Evolutionary conservation across 2,113 vertebrate genomes (phyloP).

Genomic region (Cepphus grylle): DNA sequence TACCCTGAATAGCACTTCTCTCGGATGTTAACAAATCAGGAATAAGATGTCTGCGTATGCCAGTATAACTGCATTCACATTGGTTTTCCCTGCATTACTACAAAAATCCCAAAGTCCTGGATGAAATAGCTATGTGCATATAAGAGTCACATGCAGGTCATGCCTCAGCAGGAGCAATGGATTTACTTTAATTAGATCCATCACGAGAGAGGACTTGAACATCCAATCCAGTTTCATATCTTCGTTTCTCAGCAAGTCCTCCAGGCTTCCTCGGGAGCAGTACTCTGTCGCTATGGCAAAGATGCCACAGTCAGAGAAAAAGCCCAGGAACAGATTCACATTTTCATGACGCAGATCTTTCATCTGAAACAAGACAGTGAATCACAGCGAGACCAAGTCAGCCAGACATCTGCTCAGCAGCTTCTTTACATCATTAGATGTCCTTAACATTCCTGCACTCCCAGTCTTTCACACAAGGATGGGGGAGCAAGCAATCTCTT

Average conservation of each 20-base stretch:
- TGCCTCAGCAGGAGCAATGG: background rate
- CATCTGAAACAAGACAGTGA: conserved; percentile 77
- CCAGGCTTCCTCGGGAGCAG: conserved; percentile 88
- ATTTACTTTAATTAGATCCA: conserved; percentile 91
- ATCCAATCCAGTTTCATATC: conserved; percentile 94
- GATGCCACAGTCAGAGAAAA: conserved; percentile 83
- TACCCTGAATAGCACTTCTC: background rate
- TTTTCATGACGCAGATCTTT: conserved; percentile 90
- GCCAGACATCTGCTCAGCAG: background rate
- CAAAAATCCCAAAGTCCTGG: background rate
- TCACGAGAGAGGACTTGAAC: conserved; percentile 92
- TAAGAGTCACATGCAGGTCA: background rate
- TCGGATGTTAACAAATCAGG: background rate
- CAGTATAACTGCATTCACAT: background rate
- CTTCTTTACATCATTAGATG: background rate
- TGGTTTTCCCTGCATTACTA: background rate
- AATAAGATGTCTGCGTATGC: background rate
- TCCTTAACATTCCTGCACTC: background rate
- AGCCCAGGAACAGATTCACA: conserved; percentile 88
- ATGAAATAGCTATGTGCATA: background rate
- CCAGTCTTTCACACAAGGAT: background rate
- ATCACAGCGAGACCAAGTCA: background rate
- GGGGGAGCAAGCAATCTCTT: background rate
- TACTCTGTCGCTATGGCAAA: conserved; percentile 89
- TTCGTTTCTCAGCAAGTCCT: conserved; percentile 87